Percentiles rank a stretch among this genome's conserved stretches.
Evolutionary conservation across 2,113 vertebrate genomes (phyloP).

Genomic region (Osmerus eperlanus): DNA sequence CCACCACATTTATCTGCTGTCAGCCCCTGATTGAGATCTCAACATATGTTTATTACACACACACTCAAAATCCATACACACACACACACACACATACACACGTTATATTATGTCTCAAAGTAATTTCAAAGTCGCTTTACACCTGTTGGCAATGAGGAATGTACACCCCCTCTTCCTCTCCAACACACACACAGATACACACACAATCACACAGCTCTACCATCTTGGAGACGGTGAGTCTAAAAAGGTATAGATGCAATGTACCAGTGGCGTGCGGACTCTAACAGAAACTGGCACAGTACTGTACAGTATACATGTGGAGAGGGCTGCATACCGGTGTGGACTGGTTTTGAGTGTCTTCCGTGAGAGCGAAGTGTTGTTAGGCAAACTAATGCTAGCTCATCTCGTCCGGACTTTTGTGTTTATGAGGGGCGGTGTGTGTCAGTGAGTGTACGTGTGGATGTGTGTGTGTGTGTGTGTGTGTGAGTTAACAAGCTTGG

Average conservation of each 20-base stretch:
- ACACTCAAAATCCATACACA: slow-evolving; percentile 1
- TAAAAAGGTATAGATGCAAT: neutral
- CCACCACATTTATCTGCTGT: slow-evolving; percentile 6
- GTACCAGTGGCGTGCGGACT: neutral
- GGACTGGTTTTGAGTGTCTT: neutral
- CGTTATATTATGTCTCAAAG: neutral
- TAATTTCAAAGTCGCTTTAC: neutral
- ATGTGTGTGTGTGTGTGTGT: slow-evolving; percentile 12
- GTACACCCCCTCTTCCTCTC: neutral
- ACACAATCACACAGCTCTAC: slow-evolving; percentile 1
- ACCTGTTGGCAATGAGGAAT: neutral
- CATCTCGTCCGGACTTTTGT: neutral
- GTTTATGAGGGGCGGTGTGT: neutral
- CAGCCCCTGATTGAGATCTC: slow-evolving; percentile 15
- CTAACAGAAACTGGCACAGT: neutral
- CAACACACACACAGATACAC: slow-evolving; percentile 5
- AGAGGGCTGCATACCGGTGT: neutral
- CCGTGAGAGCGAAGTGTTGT: neutral
- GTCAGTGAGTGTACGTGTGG: neutral
- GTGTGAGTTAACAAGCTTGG: slow-evolving; percentile 2
- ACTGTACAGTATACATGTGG: neutral
- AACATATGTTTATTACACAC: neutral
- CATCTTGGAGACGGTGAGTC: neutral
- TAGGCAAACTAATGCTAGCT: neutral
- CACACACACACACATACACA: neutral